Evolutionary conservation across 2,113 vertebrate species (phyloP).

Genomic region (Raphicerus campestris): DNA sequence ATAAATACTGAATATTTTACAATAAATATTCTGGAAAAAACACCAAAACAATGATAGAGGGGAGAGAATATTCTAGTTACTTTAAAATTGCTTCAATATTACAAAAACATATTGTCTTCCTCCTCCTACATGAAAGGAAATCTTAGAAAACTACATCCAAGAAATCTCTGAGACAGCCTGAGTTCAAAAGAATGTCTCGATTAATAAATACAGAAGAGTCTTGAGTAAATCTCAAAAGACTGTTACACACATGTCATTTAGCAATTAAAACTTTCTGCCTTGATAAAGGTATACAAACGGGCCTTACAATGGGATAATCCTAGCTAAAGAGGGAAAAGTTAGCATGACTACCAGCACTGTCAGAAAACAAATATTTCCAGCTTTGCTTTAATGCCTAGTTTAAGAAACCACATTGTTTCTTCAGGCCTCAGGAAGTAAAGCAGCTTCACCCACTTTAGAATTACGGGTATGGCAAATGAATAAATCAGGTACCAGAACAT

Average conservation of each 20-base stretch:
- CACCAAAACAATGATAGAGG: background rate
- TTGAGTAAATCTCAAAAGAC: slow-evolving; percentile 17
- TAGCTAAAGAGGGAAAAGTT: background rate
- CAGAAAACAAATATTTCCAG: slow-evolving; percentile 41
- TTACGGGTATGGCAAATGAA: slow-evolving; percentile 47
- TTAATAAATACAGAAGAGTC: background rate
- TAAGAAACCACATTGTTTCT: slow-evolving; percentile 62
- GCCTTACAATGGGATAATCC: background rate
- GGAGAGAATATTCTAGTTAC: background rate
- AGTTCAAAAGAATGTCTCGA: background rate
- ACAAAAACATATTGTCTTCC: background rate
- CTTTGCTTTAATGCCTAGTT: slow-evolving; percentile 28
- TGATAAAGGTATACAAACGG: slow-evolving; percentile 42
- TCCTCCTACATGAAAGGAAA: background rate
- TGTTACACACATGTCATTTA: slow-evolving; percentile 18
- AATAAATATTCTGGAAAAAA: background rate
- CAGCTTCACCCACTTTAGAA: slow-evolving; percentile 51
- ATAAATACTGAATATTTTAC: background rate
- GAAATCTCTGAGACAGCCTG: background rate
- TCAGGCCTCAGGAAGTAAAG: slow-evolving; percentile 56
- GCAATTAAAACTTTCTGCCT: slow-evolving; percentile 3
- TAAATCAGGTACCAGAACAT: slow-evolving; percentile 67
- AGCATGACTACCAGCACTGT: background rate
- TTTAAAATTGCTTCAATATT: slow-evolving; percentile 35
- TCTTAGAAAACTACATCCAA: slow-evolving; percentile 17